phyloP scores from a whole-genome alignment of 2,113 vertebrate species.

The Capreolus pygargus region DNA sequence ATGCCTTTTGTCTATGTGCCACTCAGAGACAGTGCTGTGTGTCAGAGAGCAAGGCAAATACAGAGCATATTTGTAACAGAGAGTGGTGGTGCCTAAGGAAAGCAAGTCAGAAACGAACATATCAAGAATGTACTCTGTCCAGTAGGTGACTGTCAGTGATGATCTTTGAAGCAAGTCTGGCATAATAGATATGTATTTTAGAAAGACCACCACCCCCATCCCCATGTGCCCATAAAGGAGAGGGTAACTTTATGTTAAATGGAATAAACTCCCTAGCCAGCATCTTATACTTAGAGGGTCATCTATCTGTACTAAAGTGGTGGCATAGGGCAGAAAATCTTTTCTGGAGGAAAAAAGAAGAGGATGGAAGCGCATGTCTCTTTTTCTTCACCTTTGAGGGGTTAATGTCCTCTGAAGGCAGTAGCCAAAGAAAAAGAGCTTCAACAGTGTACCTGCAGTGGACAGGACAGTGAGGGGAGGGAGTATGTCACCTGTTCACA shows the following conservation, averaged over 20 bases:
- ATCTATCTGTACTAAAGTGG: accelerated
- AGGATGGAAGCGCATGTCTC: accelerated
- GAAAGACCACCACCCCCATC: neutral
- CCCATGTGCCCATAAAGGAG: neutral
- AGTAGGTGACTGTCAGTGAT: neutral
- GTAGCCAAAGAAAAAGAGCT: neutral
- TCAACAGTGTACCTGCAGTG: neutral
- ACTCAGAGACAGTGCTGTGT: neutral
- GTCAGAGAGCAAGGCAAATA: neutral
- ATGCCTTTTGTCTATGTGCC: neutral
- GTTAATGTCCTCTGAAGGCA: neutral
- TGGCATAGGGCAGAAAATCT: neutral
- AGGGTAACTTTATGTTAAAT: neutral
- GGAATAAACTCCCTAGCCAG: neutral
- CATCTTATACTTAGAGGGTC: neutral
- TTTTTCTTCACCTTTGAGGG: neutral
- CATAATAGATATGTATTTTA: neutral
- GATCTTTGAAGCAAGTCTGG: neutral
- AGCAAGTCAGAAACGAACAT: neutral
- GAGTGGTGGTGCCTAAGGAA: neutral
- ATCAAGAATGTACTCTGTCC: neutral
- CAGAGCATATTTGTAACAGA: neutral
- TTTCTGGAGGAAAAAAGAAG: neutral
- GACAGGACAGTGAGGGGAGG: neutral
- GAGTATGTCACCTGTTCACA: neutral